Conservation (phyloP, 2,888 invertebrate genomes). For the Sesamia inferens region DNA sequence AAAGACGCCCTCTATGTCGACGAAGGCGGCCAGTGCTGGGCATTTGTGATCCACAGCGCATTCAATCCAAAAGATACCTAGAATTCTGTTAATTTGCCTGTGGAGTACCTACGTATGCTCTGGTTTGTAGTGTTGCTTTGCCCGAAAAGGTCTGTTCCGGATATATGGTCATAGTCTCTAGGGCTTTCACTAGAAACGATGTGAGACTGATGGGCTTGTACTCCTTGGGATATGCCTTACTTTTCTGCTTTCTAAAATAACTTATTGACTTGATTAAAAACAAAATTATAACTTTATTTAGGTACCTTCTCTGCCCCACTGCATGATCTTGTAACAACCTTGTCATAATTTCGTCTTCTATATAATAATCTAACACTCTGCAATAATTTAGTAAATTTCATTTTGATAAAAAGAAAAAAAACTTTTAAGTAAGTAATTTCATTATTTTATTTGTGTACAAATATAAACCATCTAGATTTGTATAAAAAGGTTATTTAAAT, state of each 20-base stretch:
- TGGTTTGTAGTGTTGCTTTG: too few relatives aligned
- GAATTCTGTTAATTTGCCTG: too few relatives aligned
- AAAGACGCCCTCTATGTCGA: too few relatives aligned
- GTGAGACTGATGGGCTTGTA: too few relatives aligned
- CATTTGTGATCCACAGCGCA: too few relatives aligned
- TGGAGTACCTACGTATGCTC: too few relatives aligned
- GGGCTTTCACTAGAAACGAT: too few relatives aligned
- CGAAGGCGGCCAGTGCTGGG: too few relatives aligned
- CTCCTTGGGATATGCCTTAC: too few relatives aligned
- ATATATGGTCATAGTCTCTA: too few relatives aligned
- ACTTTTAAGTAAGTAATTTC: constrained; percentile 43
- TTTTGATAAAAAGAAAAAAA: constrained; percentile 68
- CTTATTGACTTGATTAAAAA: not conserved
- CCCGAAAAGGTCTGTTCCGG: too few relatives aligned
- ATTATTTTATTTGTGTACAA: constrained; percentile 57
- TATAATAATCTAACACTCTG: constrained; percentile 67
- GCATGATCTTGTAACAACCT: constrained; percentile 47
- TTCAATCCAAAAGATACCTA: too few relatives aligned
- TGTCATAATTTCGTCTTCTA: constrained; percentile 52
- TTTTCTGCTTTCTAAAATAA: not conserved
- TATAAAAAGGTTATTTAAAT: constrained; percentile 44
- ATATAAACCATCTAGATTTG: constrained; percentile 77
- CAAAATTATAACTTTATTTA: constrained; percentile 34
- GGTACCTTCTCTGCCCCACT: constrained; percentile 28
- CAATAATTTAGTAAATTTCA: constrained; percentile 81